Evolutionary conservation across 2,888 invertebrate species (phyloP).

Genomic region (Brassicogethes aeneus): DNA sequence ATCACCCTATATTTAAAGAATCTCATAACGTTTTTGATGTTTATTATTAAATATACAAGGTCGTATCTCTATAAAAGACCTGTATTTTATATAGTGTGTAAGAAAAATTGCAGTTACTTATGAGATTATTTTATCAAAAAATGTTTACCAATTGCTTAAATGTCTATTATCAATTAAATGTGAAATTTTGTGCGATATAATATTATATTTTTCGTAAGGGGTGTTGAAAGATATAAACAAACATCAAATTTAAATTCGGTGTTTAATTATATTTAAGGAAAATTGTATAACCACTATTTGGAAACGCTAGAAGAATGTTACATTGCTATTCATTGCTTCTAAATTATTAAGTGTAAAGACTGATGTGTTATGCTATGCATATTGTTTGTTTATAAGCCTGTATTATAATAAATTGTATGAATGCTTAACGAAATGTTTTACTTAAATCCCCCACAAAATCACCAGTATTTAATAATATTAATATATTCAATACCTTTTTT

Average conservation of each 20-base stretch:
- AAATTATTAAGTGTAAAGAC: conserved; percentile 37
- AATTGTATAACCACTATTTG: conserved; percentile 14
- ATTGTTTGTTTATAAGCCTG: conserved; percentile 36
- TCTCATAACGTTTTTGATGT: conserved; percentile 20
- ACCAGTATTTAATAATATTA: too few relatives aligned
- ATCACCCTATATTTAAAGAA: conserved; percentile 14
- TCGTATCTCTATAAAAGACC: too few relatives aligned
- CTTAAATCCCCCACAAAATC: background rate
- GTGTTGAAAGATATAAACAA: conserved; percentile 1
- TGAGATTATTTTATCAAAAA: conserved; percentile 17
- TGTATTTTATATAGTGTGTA: background rate
- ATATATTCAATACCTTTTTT: too few relatives aligned
- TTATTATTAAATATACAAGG: too few relatives aligned
- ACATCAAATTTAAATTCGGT: background rate
- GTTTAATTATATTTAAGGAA: background rate
- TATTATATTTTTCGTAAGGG: conserved; percentile 14
- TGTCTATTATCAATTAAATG: conserved; percentile 15
- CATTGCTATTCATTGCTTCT: conserved; percentile 28
- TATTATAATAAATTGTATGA: conserved; percentile 38
- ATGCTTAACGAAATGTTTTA: conserved; percentile 1
- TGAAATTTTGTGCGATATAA: conserved; percentile 19
- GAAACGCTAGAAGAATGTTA: too few relatives aligned
- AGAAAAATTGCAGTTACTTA: conserved; percentile 15
- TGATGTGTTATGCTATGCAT: conserved; percentile 39
- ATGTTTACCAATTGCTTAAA: conserved; percentile 17